Evolutionary conservation across 2,888 invertebrate genomes (phyloP).

Genomic region (Diplolepis rosae): DNA sequence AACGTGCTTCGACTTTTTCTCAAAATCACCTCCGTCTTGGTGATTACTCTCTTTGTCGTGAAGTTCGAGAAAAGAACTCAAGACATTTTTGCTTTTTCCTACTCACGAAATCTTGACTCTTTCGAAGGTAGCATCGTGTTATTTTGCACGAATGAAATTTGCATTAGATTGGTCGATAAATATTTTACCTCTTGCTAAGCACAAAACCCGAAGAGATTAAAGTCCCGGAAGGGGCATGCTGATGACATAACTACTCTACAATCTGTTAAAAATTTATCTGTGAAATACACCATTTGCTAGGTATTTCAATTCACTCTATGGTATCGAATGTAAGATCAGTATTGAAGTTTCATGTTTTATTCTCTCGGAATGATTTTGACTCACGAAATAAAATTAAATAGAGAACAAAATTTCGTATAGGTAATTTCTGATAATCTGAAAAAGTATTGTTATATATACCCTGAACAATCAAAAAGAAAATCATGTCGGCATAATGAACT

Average conservation of each 20-base stretch:
- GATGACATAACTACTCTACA: not conserved
- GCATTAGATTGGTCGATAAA: slow-evolving; percentile 32
- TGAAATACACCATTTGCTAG: not conserved
- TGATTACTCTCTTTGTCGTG: slow-evolving; percentile 20
- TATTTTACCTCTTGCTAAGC: slow-evolving; percentile 22
- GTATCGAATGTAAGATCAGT: no score
- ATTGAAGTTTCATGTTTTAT: no score
- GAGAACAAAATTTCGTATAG: no score
- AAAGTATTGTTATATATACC: no score
- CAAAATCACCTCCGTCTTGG: slow-evolving; percentile 25
- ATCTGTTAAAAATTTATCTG: not conserved
- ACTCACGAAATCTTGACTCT: slow-evolving; percentile 21
- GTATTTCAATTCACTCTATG: not conserved
- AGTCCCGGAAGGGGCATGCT: not conserved
- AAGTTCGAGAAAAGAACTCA: slow-evolving; percentile 14
- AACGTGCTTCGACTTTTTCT: slow-evolving; percentile 36
- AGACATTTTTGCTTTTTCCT: not conserved
- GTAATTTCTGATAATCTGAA: no score
- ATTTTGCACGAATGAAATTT: slow-evolving; percentile 29
- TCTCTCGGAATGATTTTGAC: not conserved
- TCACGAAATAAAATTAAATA: no score
- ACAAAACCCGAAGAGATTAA: slow-evolving; percentile 11
- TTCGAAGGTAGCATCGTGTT: slow-evolving; percentile 17
- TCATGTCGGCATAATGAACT: no score
- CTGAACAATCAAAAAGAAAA: no score